A percentile compares a stretch with the other conserved stretches of the same genome.
These are phyloP conservation scores for Alentia gelatinosa DNA, from an alignment of 2,888 invertebrate species.

Conservation along the genomic window DNA sequence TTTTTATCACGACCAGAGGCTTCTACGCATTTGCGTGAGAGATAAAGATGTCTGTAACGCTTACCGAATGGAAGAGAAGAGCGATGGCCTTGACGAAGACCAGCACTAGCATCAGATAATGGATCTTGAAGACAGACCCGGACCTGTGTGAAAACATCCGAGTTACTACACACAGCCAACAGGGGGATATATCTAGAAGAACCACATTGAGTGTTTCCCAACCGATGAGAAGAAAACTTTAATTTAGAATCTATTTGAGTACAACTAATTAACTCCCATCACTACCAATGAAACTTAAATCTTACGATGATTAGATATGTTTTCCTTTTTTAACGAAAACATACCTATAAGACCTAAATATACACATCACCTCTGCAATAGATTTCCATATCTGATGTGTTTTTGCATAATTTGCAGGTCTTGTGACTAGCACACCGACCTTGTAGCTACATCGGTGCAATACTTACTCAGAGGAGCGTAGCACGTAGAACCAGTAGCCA, in stretches of 20 bases:
- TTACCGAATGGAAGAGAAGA: constrained; percentile 92
- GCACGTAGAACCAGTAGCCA: constrained; percentile 93
- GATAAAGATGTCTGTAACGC: constrained; percentile 62
- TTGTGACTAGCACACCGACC: background rate
- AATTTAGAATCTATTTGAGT: too few relatives aligned
- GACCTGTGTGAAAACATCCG: constrained; percentile 71
- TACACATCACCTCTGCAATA: background rate
- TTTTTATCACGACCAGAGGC: too few relatives aligned
- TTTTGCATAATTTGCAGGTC: background rate
- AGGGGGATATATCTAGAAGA: too few relatives aligned
- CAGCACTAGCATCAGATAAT: constrained; percentile 96
- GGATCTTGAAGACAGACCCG: constrained; percentile 90
- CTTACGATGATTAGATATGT: too few relatives aligned
- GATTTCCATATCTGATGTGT: background rate
- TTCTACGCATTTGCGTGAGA: background rate
- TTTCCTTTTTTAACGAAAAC: too few relatives aligned
- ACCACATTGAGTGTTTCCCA: background rate
- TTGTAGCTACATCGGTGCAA: background rate
- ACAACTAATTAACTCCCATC: too few relatives aligned
- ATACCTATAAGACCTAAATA: background rate
- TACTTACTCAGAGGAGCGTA: constrained; percentile 84
- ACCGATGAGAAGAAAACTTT: too few relatives aligned
- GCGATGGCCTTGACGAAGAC: constrained; percentile 95
- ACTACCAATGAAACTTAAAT: too few relatives aligned
- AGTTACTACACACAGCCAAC: background rate